phyloP scores from a whole-genome alignment of 2,113 vertebrate species.

The Oenanthe melanoleuca region DNA sequence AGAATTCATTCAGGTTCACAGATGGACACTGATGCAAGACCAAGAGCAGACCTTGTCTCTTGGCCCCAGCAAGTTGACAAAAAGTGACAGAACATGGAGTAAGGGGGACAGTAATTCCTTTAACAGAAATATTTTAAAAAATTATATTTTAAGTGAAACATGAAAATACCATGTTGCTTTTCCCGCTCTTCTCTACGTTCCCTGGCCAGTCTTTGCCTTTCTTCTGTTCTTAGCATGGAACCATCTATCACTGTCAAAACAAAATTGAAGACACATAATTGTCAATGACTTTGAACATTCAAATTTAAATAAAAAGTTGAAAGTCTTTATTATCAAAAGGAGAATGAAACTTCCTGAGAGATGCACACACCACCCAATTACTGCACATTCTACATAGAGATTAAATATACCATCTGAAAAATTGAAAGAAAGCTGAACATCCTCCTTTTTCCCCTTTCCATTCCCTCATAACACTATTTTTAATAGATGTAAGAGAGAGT shows the following conservation, averaged over 20 bases:
- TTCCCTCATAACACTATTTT: neutral
- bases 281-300: neutral
- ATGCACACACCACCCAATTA: neutral
- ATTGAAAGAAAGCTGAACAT: neutral
- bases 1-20: neutral
- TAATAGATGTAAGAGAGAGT: neutral
- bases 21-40: neutral
- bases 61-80: neutral
- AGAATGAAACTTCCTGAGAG: neutral
- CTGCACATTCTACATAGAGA: neutral
- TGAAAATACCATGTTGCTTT: conserved; percentile 84
- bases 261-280: neutral
- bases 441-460: neutral
- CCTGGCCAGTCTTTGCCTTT: conserved; percentile 88
- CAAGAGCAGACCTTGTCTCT: neutral
- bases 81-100: neutral
- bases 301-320: neutral
- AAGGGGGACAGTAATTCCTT: neutral
- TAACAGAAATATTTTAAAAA: neutral
- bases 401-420: neutral
- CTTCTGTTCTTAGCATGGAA: conserved; percentile 86
- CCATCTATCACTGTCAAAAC: conserved; percentile 86
- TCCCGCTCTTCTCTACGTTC: conserved; percentile 91
- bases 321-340: neutral
- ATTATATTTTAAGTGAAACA: neutral